Percentiles rank a stretch among this genome's conserved stretches.
phyloP scores from a whole-genome alignment of 2,113 vertebrate species.

The Rafetus swinhoei region DNA sequence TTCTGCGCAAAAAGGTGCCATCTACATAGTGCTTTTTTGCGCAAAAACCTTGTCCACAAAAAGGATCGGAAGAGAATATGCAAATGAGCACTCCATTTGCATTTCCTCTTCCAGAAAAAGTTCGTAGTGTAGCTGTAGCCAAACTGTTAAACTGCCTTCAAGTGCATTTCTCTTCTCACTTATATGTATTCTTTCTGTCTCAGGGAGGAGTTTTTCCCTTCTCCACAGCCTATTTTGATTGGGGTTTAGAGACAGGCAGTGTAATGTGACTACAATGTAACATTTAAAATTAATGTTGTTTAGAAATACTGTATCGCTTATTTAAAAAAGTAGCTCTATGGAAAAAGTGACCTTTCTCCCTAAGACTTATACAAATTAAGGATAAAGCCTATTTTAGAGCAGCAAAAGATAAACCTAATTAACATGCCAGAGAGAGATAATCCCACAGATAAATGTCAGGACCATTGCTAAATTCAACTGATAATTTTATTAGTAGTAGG shows the following conservation, averaged over 20 bases:
- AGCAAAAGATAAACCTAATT: not conserved
- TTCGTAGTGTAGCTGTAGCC: too few species aligned
- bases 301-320: not conserved
- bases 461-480: not conserved
- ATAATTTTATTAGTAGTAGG: not conserved
- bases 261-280: not conserved
- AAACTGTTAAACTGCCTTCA: not conserved
- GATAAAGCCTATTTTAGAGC: not conserved
- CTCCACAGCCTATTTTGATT: not conserved
- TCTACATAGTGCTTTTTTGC: too few species aligned
- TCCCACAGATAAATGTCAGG: not conserved
- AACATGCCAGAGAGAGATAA: not conserved
- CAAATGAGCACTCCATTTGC: too few species aligned
- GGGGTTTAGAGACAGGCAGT: not conserved
- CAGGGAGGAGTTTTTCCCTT: not conserved
- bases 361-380: not conserved
- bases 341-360: not conserved
- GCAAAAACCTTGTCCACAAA: too few species aligned
- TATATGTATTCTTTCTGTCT: not conserved
- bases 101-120: too few species aligned
- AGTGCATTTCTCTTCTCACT: not conserved
- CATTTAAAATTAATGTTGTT: conserved; percentile 22
- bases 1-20: too few species aligned
- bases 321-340: conserved; percentile 16
- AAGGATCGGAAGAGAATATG: too few species aligned